phyloP scores from a whole-genome alignment of 2,113 vertebrate genomes.

The Ptilorrhoa leucosticta region DNA sequence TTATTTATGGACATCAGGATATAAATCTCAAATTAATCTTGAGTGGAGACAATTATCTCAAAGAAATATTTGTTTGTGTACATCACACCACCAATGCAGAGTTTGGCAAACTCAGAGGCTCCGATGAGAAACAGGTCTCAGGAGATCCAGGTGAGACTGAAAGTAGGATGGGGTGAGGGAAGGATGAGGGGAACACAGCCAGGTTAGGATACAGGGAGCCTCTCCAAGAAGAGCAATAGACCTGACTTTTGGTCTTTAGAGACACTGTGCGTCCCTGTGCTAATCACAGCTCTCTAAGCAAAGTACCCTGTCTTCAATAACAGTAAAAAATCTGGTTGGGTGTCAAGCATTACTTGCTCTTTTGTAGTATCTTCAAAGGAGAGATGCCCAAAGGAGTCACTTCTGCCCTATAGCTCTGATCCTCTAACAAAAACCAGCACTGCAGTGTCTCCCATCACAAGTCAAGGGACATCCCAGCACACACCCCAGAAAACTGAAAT shows the following conservation, averaged over 20 bases:
- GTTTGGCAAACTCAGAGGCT: not conserved
- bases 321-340: not conserved
- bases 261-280: not conserved
- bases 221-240: not conserved
- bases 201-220: not conserved
- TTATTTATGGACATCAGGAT: not conserved
- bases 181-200: not conserved
- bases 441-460: not conserved
- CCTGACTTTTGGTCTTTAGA: not conserved
- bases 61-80: not conserved
- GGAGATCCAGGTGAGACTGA: not conserved
- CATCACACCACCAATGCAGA: not conserved
- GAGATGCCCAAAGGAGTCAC: not conserved
- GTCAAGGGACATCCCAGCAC: not conserved
- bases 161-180: not conserved
- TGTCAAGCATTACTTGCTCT: not conserved
- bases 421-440: not conserved
- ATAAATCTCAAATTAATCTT: not conserved
- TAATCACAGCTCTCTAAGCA: not conserved
- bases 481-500: not conserved
- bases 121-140: not conserved
- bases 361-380: not conserved
- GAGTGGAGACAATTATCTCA: not conserved
- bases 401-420: not conserved
- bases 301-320: not conserved